These are phyloP conservation scores for Cheirogaleus medius DNA, from an alignment of 2,113 vertebrate species.

Conservation along the genomic window DNA sequence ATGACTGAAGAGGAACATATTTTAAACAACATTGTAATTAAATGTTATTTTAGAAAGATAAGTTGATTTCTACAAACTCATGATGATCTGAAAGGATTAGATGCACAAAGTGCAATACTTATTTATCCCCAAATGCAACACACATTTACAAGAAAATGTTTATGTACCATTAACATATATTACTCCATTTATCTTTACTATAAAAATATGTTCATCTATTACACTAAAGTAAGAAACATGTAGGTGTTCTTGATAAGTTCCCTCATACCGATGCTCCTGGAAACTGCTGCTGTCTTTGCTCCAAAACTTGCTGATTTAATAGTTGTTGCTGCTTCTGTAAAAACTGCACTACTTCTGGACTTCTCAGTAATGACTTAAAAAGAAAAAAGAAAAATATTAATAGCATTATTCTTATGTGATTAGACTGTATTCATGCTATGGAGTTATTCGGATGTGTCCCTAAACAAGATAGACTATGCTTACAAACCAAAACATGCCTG, in stretches of 20 bases:
- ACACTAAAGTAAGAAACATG: slow-evolving; percentile 32
- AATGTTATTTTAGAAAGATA: slow-evolving; percentile 64
- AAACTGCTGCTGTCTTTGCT: slow-evolving; percentile 91
- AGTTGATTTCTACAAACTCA: slow-evolving; percentile 60
- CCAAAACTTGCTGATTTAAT: slow-evolving; percentile 91
- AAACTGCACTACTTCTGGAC: slow-evolving; percentile 97
- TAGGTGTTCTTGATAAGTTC: background rate
- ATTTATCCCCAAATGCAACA: slow-evolving; percentile 61
- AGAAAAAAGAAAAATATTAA: slow-evolving; percentile 55
- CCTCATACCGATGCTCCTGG: slow-evolving; percentile 85
- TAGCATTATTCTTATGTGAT: background rate
- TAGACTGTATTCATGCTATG: background rate
- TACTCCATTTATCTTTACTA: background rate
- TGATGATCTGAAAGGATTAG: slow-evolving; percentile 60
- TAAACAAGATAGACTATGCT: background rate
- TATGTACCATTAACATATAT: background rate
- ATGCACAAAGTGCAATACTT: slow-evolving; percentile 68
- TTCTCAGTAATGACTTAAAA: slow-evolving; percentile 94
- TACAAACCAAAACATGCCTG: background rate
- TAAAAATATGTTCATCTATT: slow-evolving; percentile 53
- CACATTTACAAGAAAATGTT: slow-evolving; percentile 52
- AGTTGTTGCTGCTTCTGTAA: slow-evolving; percentile 97
- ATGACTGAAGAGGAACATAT: slow-evolving; percentile 78
- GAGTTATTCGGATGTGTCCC: background rate
- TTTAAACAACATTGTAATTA: slow-evolving; percentile 55